phyloP scores from a whole-genome alignment of 2,888 invertebrate species.

The Aleiodes leptofemur region DNA sequence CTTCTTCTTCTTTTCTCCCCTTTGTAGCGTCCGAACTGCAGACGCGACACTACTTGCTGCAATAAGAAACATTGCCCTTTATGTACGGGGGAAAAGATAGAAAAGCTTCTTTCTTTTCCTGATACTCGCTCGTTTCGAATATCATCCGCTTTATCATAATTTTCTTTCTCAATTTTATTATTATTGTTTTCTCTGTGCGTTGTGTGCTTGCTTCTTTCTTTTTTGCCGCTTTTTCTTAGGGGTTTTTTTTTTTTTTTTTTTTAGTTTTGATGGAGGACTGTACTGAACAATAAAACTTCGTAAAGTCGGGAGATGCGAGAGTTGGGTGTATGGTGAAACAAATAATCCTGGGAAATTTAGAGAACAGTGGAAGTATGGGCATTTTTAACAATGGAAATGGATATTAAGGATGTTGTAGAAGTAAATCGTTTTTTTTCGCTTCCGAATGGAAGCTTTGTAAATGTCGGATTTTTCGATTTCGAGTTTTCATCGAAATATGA shows the following conservation, averaged over 20 bases:
- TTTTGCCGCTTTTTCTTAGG: too few relatives aligned
- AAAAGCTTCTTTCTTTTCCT: slow-evolving; percentile 12
- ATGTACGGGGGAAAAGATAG: background rate
- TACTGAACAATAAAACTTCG: background rate
- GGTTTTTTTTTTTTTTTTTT: background rate
- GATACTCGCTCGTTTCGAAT: slow-evolving; percentile 28
- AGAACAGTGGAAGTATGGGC: too few relatives aligned
- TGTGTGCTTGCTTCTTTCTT: background rate
- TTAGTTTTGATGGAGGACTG: background rate
- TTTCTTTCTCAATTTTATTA: too few relatives aligned
- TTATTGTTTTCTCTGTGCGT: slow-evolving; percentile 7
- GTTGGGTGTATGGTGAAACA: too few relatives aligned
- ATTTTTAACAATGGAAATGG: too few relatives aligned
- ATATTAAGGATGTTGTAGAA: too few relatives aligned
- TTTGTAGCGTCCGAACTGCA: background rate
- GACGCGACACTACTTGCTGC: background rate
- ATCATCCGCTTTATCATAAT: slow-evolving; percentile 21
- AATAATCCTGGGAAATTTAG: too few relatives aligned
- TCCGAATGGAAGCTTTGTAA: too few relatives aligned
- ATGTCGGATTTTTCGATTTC: too few relatives aligned
- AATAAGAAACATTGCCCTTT: slow-evolving; percentile 25
- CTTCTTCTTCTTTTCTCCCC: too few relatives aligned
- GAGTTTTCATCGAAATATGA: too few relatives aligned
- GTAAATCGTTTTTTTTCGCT: too few relatives aligned
- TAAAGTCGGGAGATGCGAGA: background rate